Evolutionary conservation across 2,113 vertebrate species (phyloP), one percentile per base, ranked within the genome.

Genomic region (Clarias batrachus): DNA sequence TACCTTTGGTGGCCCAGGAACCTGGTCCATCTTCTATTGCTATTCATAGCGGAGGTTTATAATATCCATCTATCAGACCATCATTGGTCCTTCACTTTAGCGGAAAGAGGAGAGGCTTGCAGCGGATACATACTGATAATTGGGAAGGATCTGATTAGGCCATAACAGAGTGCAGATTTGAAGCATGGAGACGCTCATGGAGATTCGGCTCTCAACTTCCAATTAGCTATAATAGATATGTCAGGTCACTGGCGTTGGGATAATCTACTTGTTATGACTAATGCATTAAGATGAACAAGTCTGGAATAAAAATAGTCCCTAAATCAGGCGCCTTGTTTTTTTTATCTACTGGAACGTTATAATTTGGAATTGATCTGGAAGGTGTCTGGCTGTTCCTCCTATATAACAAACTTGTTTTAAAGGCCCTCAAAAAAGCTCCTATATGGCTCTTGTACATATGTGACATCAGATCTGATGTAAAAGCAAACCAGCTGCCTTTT

Each of bases 141-240:
- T 83, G 73, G 78, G 54, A 21, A 80, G 80, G 30, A 78, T 87
- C 86, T 77, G 84, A 88, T 86, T 65, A 88, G 84, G 60, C 48
- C 60, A 82, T 86, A 86, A 84, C 3, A 11, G 60, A 87, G 12
- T 70, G 52, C 70, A 27, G 54, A 9, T 74, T 27, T 73, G 74
- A 89, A 82, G 57, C 85, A 85, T 23, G 83, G 79, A 16, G 54
- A 62, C 54, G 4, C 68, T 79, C 25, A 59, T 81, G 11, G 62
- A 87, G 54, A 71, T 89, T 85, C 81, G 76, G 77, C 66, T 54
- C n/a, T 84, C 54, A 87, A 52, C 85, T 87, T 82, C 33, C 79
- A 68, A 84, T 84, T 81, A 88, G 68, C 52, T 81, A 57, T 84
- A 84, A 89, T 83, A 81, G 81, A 74, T 70, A n/a, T 66, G 27